Evolutionary conservation across 2,888 invertebrate species (phyloP).

Genomic region (Euspilapteryx auroguttella): DNA sequence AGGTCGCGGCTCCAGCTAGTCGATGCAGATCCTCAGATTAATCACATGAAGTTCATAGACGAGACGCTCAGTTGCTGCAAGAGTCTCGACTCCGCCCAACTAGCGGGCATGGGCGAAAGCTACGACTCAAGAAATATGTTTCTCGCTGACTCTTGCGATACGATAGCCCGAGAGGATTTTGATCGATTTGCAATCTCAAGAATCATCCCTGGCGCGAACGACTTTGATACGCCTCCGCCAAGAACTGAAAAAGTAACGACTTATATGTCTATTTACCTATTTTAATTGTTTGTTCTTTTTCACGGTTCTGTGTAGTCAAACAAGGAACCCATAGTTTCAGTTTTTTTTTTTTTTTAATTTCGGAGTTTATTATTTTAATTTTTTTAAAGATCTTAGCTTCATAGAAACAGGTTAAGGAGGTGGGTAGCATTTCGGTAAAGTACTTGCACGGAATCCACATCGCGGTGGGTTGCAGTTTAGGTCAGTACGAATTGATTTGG

Average conservation of each 20-base stretch:
- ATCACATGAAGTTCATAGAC: constrained; percentile 65
- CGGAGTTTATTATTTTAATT: too few species aligned
- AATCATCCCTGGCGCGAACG: constrained; percentile 19
- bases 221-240: constrained; percentile 40
- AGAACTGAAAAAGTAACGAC: constrained; percentile 21
- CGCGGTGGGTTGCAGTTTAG: too few species aligned
- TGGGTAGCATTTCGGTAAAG: too few species aligned
- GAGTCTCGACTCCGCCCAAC: constrained; percentile 46
- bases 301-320: too few species aligned
- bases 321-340: too few species aligned
- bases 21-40: constrained; percentile 55
- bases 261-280: too few species aligned
- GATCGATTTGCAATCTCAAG: constrained; percentile 28
- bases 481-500: too few species aligned
- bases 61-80: constrained; percentile 56
- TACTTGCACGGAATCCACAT: too few species aligned
- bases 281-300: too few species aligned
- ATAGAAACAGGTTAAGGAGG: too few species aligned
- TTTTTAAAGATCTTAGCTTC: too few species aligned
- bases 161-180: constrained; percentile 41
- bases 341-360: too few species aligned
- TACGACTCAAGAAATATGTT: constrained; percentile 48
- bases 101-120: constrained; percentile 52
- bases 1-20: constrained; percentile 39
- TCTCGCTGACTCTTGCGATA: constrained; percentile 45